phyloP scores from a whole-genome alignment of 2,113 vertebrate species.

The Lates calcarifer region DNA sequence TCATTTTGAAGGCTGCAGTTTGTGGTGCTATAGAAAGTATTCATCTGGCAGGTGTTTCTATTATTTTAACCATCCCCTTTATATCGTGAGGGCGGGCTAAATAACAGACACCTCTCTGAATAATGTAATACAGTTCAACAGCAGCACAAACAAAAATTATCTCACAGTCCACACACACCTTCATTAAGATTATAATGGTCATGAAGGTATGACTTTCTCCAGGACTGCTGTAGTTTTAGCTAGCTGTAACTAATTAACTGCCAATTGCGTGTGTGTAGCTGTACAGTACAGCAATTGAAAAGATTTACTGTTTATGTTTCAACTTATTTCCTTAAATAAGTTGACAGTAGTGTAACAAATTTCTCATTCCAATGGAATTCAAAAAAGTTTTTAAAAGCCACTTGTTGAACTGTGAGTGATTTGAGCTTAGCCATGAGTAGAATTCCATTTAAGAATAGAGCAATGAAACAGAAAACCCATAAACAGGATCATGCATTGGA shows the following conservation, averaged over 20 bases:
- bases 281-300: neutral
- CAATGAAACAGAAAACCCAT: neutral
- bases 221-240: too few species aligned
- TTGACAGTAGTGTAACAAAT: neutral
- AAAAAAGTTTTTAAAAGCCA: neutral
- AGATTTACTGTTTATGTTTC: neutral
- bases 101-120: too few species aligned
- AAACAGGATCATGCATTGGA: slow-evolving; percentile 37
- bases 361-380: neutral
- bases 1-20: too few species aligned
- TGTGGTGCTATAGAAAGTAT: too few species aligned
- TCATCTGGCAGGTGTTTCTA: neutral
- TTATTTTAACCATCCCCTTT: too few species aligned
- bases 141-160: too few species aligned
- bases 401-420: slow-evolving; percentile 2
- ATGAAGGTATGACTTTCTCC: too few species aligned
- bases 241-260: too few species aligned
- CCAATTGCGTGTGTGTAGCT: neutral
- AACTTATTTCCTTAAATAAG: neutral
- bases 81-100: too few species aligned
- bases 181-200: too few species aligned
- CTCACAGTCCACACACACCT: too few species aligned
- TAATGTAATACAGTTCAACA: too few species aligned
- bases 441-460: neutral
- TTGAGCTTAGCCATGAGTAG: slow-evolving; percentile 33